phyloP scores from a whole-genome alignment of 1,140 invertebrate species.

The Stenopsyche tienmushanensis region DNA sequence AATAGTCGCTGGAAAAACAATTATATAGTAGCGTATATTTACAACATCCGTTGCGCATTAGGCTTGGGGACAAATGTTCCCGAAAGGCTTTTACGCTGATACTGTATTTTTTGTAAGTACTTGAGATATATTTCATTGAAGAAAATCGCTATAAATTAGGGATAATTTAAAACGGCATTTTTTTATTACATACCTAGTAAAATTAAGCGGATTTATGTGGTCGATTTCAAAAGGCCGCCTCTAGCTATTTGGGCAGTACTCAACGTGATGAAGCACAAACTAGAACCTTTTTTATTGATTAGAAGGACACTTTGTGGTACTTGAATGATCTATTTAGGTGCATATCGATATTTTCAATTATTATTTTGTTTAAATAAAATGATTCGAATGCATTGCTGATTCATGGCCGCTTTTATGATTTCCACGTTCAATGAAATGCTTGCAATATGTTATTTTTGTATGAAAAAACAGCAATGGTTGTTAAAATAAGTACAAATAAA shows the following conservation, averaged over 20 bases:
- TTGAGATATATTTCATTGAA: neutral
- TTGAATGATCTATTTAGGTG: too few species aligned
- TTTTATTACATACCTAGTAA: too few species aligned
- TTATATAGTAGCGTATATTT: slow-evolving; percentile 13
- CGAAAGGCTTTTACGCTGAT: neutral
- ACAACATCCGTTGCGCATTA: slow-evolving; percentile 13
- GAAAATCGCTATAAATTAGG: too few species aligned
- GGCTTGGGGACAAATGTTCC: neutral
- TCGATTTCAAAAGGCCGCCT: neutral
- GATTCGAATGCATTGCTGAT: too few species aligned
- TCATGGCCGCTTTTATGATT: too few species aligned
- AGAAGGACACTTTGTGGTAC: too few species aligned
- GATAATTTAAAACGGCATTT: too few species aligned
- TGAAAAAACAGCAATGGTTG: neutral
- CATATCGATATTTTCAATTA: too few species aligned
- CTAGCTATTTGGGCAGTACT: neutral
- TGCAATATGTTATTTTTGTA: neutral
- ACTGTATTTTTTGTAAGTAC: neutral
- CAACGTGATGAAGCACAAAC: too few species aligned
- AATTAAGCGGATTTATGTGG: neutral
- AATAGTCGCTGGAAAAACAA: slow-evolving; percentile 8
- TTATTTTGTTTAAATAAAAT: too few species aligned
- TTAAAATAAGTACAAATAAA: neutral
- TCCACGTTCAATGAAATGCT: too few species aligned
- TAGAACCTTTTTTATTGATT: too few species aligned